Conservation (phyloP, 2,113 vertebrate genomes). For the Macaca fascicularis region T2T-MFA8v1.1 NC_088377.1:182673001-182673500, state of each 20-base stretch:
- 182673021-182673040: neutral
- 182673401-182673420: slow-evolving; percentile 95
- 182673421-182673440: slow-evolving; percentile 94
- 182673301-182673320: neutral
- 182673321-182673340: neutral
- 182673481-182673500: neutral
- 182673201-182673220: neutral
- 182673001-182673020: neutral
- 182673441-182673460: slow-evolving; percentile 98
- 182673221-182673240: neutral
- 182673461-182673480: slow-evolving; percentile 79
- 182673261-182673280: neutral
- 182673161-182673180: neutral
- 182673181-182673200: slow-evolving; percentile 4
- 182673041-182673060: neutral
- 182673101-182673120: neutral
- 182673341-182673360: slow-evolving; percentile 78
- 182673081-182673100: neutral
- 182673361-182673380: slow-evolving; percentile 93
- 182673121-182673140: slow-evolving; percentile 18
- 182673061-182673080: neutral
- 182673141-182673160: slow-evolving; percentile 11
- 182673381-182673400: slow-evolving; percentile 96
- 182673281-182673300: neutral
- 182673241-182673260: neutral